These are phyloP conservation scores for Arctocebus calabarensis DNA, from an alignment of 2,797 vertebrate species.

Conservation along the genomic window DNA sequence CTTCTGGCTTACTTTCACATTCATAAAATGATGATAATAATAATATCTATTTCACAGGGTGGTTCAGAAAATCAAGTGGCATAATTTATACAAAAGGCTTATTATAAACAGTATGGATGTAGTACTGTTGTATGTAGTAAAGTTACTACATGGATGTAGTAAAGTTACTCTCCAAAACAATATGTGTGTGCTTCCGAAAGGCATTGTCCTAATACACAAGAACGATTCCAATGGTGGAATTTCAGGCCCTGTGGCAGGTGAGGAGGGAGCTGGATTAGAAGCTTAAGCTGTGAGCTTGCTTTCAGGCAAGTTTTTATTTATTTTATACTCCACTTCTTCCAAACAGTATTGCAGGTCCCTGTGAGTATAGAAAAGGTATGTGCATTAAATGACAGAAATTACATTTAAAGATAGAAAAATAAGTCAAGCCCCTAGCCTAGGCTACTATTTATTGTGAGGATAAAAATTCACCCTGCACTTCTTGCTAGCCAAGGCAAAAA, in stretches of 20 bases:
- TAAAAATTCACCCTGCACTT: constrained; percentile 27
- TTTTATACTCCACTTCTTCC: constrained; percentile 13
- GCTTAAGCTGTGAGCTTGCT: not conserved
- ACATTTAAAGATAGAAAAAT: constrained; percentile 13
- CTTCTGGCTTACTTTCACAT: not conserved
- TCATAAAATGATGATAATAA: not conserved
- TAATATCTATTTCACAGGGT: not conserved
- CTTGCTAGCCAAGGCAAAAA: not conserved
- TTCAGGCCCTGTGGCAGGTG: not conserved
- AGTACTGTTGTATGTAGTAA: too few relatives aligned
- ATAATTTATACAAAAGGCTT: constrained; percentile 48
- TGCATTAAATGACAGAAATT: not conserved
- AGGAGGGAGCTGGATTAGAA: not conserved
- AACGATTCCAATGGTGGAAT: not conserved
- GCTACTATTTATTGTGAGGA: constrained; percentile 33
- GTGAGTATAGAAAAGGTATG: not conserved
- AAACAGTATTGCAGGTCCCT: not conserved
- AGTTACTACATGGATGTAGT: not conserved
- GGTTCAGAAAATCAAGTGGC: constrained; percentile 44
- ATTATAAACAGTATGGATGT: constrained; percentile 35
- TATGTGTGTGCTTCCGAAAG: not conserved
- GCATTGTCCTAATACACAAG: not conserved
- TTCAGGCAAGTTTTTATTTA: not conserved
- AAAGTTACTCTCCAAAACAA: not conserved
- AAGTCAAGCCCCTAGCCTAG: not conserved